Base-by-base conservation (phyloP, 2,888 invertebrate species). In the Halictus quadricinctus region DNA sequence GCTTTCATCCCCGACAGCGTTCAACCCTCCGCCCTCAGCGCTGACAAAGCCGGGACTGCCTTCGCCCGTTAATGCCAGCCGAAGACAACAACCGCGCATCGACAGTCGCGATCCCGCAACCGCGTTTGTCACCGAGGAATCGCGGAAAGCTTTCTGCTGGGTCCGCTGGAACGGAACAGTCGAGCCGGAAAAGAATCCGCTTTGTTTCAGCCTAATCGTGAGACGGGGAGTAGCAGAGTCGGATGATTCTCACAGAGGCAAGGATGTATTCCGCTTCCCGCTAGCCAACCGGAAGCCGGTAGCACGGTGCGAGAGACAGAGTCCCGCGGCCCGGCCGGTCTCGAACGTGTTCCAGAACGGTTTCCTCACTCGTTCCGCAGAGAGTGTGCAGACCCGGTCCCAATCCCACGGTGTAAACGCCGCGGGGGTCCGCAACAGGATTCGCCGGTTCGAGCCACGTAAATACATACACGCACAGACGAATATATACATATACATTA, bases 371-470 rank as follows among this genome's bases (percentile, higher is more conserved):
- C 81, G 89, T 66, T 58, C 77, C 75, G 76, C 74, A 83, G 82
- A 70, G n/a, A 41, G 41, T 7, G 69, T 41, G 69, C 10, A 86
- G 85, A 90, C 85, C 89, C 81, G 85, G 85, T 89, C 83, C 85
- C 86, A 93, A 93, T 94, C 94, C 93, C 94, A 94, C 94, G 94
- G 94, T 94, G 91, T 88, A 92, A 92, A 91, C 93, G 89, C 90
- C 89, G 92, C 93, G 93, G 94, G 94, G 93, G 93, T 93, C 90
- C 92, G 90, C 93, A 90, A 91, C 92, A 91, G 93, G 92, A 92
- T 92, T 87, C 89, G 87, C 91, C 89, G 90, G 91, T 91, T 91
- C 90, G 90, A 75, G 58, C 58, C 58, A n/a, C 58, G 58, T n/a
- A 58, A 58, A 12, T n/a, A 58, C 58, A 25, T 12, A 0, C n/a